A percentile compares a stretch with the other conserved stretches of the same genome.
Conservation (phyloP, 2,888 invertebrate genomes). For the Blera fallax region DNA sequence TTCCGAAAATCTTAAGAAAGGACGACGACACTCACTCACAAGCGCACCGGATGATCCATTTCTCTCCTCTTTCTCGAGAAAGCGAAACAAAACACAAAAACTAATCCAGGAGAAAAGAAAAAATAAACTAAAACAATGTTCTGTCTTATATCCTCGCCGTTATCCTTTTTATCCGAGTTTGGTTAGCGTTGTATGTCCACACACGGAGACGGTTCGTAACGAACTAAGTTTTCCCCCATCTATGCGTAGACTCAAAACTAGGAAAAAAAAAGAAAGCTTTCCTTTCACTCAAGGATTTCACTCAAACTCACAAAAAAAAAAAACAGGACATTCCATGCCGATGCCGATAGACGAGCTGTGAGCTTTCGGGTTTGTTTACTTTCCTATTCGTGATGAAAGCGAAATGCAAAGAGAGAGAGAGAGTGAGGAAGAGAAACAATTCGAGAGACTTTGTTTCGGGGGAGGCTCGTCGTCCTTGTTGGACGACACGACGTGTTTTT, state of each 20-base stretch:
- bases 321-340: constrained; percentile 25
- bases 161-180: constrained; percentile 47
- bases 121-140: constrained; percentile 52
- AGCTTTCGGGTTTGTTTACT: constrained; percentile 67
- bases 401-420: constrained; percentile 21
- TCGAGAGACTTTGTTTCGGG: neutral
- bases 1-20: constrained; percentile 16
- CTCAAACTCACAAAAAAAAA: constrained; percentile 36
- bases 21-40: constrained; percentile 3
- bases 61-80: constrained; percentile 1
- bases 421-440: neutral
- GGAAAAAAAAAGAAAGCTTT: constrained; percentile 15
- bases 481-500: neutral
- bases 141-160: constrained; percentile 48
- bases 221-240: constrained; percentile 58
- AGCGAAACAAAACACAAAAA: constrained; percentile 36
- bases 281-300: constrained; percentile 21
- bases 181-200: constrained; percentile 29
- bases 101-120: constrained; percentile 15
- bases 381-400: constrained; percentile 37
- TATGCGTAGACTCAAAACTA: constrained; percentile 16
- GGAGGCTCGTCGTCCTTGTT: constrained; percentile 24
- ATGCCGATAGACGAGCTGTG: neutral
- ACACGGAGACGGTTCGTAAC: constrained; percentile 68
- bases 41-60: neutral